phyloP scores from a whole-genome alignment of 2,113 vertebrate genomes.

The Gallinago paraguaiae region DNA sequence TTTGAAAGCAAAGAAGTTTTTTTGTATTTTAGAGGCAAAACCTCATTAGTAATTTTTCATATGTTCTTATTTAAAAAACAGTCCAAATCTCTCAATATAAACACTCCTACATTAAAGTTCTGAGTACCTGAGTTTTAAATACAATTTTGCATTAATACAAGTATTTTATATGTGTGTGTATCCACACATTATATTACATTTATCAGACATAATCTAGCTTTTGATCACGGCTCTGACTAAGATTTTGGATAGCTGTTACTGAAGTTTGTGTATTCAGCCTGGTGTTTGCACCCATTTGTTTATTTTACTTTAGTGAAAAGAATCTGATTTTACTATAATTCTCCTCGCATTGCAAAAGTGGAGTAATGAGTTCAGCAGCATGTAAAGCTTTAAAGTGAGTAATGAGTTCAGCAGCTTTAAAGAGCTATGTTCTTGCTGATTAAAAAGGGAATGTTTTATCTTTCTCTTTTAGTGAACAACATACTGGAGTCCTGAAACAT shows the following conservation, averaged over 20 bases:
- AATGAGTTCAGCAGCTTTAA: not conserved
- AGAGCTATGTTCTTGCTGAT: not conserved
- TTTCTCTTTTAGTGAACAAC: not conserved
- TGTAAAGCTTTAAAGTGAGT: not conserved
- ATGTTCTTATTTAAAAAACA: not conserved
- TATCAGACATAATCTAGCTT: not conserved
- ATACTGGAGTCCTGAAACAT: not conserved
- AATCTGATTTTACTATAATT: not conserved
- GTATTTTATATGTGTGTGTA: fast-evolving
- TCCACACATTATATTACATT: not conserved
- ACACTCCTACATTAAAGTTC: not conserved
- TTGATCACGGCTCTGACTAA: not conserved
- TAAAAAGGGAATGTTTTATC: not conserved
- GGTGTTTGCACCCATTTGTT: not conserved
- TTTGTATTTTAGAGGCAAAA: not conserved
- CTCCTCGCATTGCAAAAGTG: not conserved
- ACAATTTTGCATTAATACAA: not conserved
- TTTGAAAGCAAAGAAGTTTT: not conserved
- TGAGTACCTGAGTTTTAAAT: not conserved
- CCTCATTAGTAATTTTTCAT: not conserved
- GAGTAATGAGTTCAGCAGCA: not conserved
- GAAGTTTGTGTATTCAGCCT: not conserved
- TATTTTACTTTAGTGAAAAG: not conserved
- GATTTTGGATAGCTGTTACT: not conserved
- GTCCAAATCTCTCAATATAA: not conserved